Percentiles rank a stretch among this genome's conserved stretches.
These are phyloP conservation scores for Diachasma alloeum DNA, from an alignment of 1,140 invertebrate genomes.

Conservation along the genomic window DNA sequence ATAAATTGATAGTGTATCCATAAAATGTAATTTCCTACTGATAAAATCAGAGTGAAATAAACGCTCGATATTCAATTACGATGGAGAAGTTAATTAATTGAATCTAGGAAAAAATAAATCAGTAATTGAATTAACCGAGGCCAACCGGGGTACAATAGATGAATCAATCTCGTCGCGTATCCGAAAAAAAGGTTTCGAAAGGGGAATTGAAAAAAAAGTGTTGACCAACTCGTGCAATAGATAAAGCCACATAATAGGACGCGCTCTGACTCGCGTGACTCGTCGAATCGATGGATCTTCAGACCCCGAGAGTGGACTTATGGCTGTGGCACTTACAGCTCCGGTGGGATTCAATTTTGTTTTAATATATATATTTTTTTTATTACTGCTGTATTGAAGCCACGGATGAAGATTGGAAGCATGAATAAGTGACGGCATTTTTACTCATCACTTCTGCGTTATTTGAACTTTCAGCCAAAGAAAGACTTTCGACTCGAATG, in stretches of 20 bases:
- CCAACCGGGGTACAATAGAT: slow-evolving; percentile 10
- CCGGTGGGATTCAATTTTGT: slow-evolving; percentile 21
- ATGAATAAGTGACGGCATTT: background rate
- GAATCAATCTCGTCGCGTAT: slow-evolving; percentile 19
- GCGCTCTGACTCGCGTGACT: slow-evolving; percentile 27
- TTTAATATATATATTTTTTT: background rate
- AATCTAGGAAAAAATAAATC: background rate
- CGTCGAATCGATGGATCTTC: slow-evolving; percentile 25
- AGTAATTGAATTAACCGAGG: background rate
- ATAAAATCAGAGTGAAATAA: background rate
- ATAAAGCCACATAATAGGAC: slow-evolving; percentile 26
- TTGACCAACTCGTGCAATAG: slow-evolving; percentile 25
- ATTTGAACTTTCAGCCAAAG: background rate
- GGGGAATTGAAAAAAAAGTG: slow-evolving; percentile 6
- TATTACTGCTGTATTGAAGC: background rate
- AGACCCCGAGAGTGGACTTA: background rate
- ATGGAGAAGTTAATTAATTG: slow-evolving; percentile 5
- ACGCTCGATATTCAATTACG: background rate
- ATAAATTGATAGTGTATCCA: background rate
- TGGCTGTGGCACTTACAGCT: slow-evolving; percentile 1
- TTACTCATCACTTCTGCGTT: background rate
- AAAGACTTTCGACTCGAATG: no score
- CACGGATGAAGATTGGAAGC: background rate
- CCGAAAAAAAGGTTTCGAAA: slow-evolving; percentile 5
- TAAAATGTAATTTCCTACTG: slow-evolving; percentile 1